A percentile compares a stretch with the other conserved stretches of the same genome.
phyloP scores from a whole-genome alignment of 2,797 vertebrate species.

The Selene dorsalis region DNA sequence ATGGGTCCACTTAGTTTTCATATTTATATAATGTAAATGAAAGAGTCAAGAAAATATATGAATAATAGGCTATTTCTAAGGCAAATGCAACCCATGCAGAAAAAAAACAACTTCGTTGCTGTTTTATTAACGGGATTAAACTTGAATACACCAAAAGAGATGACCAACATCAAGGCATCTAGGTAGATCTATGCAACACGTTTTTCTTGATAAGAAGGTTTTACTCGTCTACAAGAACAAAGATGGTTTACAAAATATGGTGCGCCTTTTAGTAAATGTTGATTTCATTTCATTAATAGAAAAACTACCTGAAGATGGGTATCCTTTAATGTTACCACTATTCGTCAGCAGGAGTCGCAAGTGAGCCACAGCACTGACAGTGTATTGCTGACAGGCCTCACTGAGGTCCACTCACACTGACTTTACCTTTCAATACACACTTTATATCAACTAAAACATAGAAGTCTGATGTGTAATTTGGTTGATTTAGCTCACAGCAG shows the following conservation, averaged over 20 bases:
- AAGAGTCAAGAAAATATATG: background rate
- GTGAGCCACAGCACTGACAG: constrained; percentile 3
- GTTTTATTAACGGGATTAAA: constrained; percentile 2
- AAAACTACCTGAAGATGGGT: background rate
- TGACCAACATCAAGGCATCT: background rate
- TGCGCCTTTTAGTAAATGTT: background rate
- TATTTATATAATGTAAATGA: background rate
- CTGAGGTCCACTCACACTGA: background rate
- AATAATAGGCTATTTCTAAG: background rate
- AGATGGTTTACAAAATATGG: background rate
- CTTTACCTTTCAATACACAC: background rate
- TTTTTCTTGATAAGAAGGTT: background rate
- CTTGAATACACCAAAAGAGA: background rate
- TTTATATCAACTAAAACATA: background rate
- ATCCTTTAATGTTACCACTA: background rate
- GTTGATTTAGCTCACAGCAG: background rate
- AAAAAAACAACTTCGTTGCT: background rate
- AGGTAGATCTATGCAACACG: background rate
- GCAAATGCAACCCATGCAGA: background rate
- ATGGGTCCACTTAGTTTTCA: background rate
- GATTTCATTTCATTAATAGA: background rate
- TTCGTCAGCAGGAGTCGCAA: constrained; percentile 71
- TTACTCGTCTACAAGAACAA: background rate
- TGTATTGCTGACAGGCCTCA: background rate
- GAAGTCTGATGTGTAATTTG: too few relatives aligned